Conservation (phyloP, 2,113 vertebrate species). For the Rhynchomys soricoides region DNA sequence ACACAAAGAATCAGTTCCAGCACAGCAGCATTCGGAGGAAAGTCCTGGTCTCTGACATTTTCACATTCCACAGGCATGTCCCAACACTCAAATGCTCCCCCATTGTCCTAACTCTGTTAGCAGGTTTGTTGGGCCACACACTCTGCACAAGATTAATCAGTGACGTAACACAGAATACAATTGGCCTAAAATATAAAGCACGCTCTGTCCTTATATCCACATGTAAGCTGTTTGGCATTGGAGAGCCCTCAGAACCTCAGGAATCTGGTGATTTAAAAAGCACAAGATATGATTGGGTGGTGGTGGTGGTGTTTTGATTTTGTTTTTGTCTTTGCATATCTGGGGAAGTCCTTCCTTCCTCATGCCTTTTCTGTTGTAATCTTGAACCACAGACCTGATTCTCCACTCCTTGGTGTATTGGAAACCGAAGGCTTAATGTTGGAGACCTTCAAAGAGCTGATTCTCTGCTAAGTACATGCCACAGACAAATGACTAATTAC, state of each 20-base stretch:
- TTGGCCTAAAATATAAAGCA: constrained; percentile 6
- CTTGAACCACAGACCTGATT: neutral
- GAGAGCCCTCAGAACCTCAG: neutral
- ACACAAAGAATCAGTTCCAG: neutral
- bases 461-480: fast-evolving
- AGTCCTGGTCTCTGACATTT: neutral
- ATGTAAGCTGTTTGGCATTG: neutral
- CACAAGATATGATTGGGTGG: neutral
- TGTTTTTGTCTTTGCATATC: neutral
- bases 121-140: no score
- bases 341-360: neutral
- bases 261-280: neutral
- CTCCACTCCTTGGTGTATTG: neutral
- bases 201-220: neutral
- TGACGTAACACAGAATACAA: neutral
- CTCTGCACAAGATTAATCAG: neutral
- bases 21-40: neutral
- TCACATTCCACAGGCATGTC: neutral
- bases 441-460: neutral
- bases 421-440: neutral
- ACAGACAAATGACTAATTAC: neutral
- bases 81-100: neutral
- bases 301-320: neutral
- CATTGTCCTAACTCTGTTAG: neutral
- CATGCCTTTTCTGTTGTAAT: neutral